Conservation (phyloP, 2,888 invertebrate species). For the Palloptera scutellata region DNA sequence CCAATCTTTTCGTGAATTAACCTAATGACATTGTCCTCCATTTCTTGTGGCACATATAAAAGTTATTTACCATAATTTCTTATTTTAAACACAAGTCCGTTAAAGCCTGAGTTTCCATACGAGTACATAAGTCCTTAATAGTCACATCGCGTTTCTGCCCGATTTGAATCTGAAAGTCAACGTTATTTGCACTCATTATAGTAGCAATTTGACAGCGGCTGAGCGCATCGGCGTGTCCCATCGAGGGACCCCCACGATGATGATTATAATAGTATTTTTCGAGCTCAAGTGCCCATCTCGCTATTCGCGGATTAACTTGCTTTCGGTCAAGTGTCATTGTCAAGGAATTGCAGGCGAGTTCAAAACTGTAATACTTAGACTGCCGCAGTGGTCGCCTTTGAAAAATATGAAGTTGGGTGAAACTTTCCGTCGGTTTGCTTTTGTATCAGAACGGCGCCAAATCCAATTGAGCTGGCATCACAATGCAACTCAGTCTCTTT, state of each 20-base stretch:
- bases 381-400: neutral
- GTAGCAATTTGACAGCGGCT: too few species aligned
- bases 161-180: too few species aligned
- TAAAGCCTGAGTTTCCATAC: neutral
- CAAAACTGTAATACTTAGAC: conserved; percentile 50
- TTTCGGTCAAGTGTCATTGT: conserved; percentile 40
- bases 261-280: conserved; percentile 29
- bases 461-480: too few species aligned
- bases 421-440: neutral
- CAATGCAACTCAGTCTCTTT: conserved; percentile 42
- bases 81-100: conserved; percentile 21
- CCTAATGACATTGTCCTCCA: conserved; percentile 25
- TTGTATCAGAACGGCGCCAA: too few species aligned
- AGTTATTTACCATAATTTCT: conserved; percentile 2
- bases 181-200: too few species aligned
- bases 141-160: neutral
- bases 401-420: conserved; percentile 24
- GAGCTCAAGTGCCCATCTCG: conserved; percentile 22
- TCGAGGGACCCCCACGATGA: conserved; percentile 19
- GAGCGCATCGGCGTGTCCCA: conserved; percentile 30
- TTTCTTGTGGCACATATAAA: too few species aligned
- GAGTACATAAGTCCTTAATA: neutral
- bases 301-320: conserved; percentile 33
- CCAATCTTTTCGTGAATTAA: conserved; percentile 24
- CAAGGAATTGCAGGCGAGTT: conserved; percentile 41